Evolutionary conservation across 2,797 vertebrate species (phyloP).

Genomic region (Sus cebifrons): DNA sequence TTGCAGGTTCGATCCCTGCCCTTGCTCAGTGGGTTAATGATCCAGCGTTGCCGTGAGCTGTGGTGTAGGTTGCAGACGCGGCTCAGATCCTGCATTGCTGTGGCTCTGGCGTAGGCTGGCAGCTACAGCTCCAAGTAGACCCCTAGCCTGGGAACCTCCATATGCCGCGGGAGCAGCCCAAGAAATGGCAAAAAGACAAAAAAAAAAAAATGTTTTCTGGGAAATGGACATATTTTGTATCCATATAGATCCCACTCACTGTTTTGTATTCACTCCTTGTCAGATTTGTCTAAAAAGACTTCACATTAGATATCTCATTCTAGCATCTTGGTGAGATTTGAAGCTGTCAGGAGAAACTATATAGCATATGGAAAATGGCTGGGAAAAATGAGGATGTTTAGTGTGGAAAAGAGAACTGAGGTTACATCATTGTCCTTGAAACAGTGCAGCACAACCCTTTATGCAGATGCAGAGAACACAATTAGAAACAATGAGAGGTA

Average conservation of each 20-base stretch:
- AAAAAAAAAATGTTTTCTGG: constrained; percentile 41
- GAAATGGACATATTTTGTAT: not conserved
- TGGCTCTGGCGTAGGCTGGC: too few relatives aligned
- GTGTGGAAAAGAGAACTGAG: not conserved
- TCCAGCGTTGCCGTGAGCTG: too few relatives aligned
- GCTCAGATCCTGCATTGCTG: too few relatives aligned
- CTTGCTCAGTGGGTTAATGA: too few relatives aligned
- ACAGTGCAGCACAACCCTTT: not conserved
- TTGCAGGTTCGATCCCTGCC: too few relatives aligned
- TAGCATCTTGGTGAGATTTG: not conserved
- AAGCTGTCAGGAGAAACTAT: not conserved
- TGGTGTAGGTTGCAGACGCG: too few relatives aligned
- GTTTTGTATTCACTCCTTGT: not conserved
- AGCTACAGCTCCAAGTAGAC: too few relatives aligned
- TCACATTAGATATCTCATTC: not conserved
- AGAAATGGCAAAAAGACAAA: too few relatives aligned
- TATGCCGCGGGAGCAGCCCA: too few relatives aligned
- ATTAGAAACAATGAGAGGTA: not conserved
- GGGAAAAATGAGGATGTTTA: not conserved
- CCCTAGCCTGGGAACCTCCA: too few relatives aligned
- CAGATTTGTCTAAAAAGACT: not conserved
- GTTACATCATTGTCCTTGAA: not conserved
- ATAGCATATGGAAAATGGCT: not conserved
- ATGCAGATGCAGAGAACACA: not conserved
- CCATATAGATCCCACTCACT: not conserved